A percentile compares a stretch with the other conserved stretches of the same genome.
Conservation (phyloP, 64 coral and sea anemone species). For the Hydrozoanthus tunicans region DNA sequence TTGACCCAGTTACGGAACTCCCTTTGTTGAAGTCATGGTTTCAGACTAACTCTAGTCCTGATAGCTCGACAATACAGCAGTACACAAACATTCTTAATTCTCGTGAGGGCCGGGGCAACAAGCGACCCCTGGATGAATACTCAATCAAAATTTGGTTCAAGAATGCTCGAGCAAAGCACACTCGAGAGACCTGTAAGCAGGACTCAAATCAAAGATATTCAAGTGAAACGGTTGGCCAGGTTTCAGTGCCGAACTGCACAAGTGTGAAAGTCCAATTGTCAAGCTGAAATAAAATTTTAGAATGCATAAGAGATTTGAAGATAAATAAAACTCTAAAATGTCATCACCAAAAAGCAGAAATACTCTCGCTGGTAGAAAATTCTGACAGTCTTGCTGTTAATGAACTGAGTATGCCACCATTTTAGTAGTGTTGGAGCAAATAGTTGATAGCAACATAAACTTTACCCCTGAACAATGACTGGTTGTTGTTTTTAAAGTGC, state of each 20-base stretch:
- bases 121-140: conserved; percentile 45
- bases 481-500: no score
- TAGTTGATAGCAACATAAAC: no score
- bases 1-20: conserved; percentile 55
- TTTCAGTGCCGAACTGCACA: neutral
- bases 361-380: no score
- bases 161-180: conserved; percentile 42
- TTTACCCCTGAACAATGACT: no score
- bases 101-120: conserved; percentile 32
- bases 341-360: no score
- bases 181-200: neutral
- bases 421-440: no score
- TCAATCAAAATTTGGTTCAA: conserved; percentile 57
- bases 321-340: no score
- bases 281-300: neutral
- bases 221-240: neutral
- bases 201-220: neutral
- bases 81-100: conserved; percentile 54
- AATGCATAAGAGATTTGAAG: no score
- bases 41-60: conserved; percentile 38
- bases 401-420: no score
- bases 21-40: conserved; percentile 51
- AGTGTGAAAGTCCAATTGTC: neutral
- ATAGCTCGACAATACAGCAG: conserved; percentile 23
- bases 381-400: no score